phyloP scores from a whole-genome alignment of 2,113 vertebrate genomes.

The Lamprologus speciosus region DNA sequence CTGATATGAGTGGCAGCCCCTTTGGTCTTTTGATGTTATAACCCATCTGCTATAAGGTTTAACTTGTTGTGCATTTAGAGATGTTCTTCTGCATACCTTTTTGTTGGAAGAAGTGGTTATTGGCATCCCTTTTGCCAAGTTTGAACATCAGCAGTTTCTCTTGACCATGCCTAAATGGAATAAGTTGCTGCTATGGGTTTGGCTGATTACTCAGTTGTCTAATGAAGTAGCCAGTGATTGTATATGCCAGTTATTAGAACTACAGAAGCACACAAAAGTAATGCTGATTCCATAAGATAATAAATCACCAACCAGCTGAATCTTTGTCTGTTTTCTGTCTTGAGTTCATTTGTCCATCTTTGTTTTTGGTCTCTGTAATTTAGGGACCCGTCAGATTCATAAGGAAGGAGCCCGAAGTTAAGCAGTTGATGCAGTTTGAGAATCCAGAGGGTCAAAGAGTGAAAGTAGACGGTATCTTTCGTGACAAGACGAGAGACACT shows the following conservation, averaged over 20 bases:
- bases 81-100: not conserved
- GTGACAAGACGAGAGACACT: not conserved
- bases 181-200: not conserved
- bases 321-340: not conserved
- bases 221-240: not conserved
- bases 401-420: not conserved
- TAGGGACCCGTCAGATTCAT: not conserved
- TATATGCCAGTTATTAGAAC: not conserved
- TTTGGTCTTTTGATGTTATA: not conserved
- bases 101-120: not conserved
- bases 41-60: not conserved
- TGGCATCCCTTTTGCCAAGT: not conserved
- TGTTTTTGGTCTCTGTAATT: not conserved
- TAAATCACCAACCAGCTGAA: not conserved
- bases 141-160: not conserved
- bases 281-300: not conserved
- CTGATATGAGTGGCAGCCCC: not conserved
- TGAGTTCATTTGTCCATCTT: not conserved
- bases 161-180: not conserved
- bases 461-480: not conserved
- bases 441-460: not conserved
- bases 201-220: not conserved
- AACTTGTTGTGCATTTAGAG: not conserved
- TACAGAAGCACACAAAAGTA: not conserved
- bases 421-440: not conserved